Evolutionary conservation across 2,797 vertebrate genomes (phyloP).

Genomic region (Botia kubotai): DNA sequence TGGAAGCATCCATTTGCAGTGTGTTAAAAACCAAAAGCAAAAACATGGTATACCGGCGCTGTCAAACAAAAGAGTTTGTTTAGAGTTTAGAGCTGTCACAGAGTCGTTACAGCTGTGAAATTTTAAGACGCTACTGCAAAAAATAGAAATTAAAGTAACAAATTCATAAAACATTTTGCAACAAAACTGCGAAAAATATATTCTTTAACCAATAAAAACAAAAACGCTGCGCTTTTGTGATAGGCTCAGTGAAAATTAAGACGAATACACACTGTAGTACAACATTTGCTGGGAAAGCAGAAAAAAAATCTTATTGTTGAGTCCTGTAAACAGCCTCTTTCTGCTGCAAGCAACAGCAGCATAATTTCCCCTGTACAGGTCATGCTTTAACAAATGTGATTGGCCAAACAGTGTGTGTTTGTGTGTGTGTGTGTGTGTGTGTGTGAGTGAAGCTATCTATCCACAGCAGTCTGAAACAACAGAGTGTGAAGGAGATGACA

Average conservation of each 20-base stretch:
- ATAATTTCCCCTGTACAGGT: slow-evolving; percentile 84
- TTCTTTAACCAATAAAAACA: too few species aligned
- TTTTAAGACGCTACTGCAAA: neutral
- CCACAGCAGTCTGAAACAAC: slow-evolving; percentile 73
- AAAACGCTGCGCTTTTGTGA: too few species aligned
- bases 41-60: neutral
- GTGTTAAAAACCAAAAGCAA: too few species aligned
- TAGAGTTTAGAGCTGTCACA: neutral
- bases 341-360: slow-evolving; percentile 71
- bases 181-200: too few species aligned
- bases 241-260: too few species aligned
- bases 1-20: neutral
- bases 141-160: neutral
- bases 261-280: neutral
- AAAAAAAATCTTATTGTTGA: neutral
- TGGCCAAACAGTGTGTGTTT: slow-evolving; percentile 64
- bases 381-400: slow-evolving; percentile 89
- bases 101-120: neutral
- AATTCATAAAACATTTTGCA: too few species aligned
- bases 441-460: slow-evolving; percentile 83
- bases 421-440: neutral
- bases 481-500: slow-evolving; percentile 82
- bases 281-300: neutral
- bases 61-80: too few species aligned
- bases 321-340: slow-evolving; percentile 38